Conservation (phyloP, 2,888 invertebrate genomes). For the Melipona bicolor region DNA sequence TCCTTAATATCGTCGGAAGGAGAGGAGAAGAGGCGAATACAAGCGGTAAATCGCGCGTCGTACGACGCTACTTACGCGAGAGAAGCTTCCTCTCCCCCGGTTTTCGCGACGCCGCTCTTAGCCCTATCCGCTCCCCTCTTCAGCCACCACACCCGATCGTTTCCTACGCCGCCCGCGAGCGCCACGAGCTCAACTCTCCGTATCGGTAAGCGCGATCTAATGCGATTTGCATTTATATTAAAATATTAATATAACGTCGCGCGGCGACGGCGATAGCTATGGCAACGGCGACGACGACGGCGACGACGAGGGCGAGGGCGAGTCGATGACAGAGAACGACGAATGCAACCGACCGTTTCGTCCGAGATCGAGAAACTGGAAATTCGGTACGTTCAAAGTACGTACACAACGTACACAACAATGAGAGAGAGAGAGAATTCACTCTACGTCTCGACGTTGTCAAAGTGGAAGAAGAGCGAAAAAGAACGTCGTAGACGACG, state of each 20-base stretch:
- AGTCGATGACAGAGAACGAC: slow-evolving; percentile 49
- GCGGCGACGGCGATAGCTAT: slow-evolving; percentile 22
- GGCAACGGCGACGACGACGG: slow-evolving; percentile 55
- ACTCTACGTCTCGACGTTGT: slow-evolving; percentile 6
- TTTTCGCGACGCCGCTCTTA: neutral
- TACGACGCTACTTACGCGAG: slow-evolving; percentile 63
- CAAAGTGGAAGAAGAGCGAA: slow-evolving; percentile 50
- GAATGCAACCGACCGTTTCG: neutral
- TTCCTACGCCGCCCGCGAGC: slow-evolving; percentile 18
- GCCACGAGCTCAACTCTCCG: slow-evolving; percentile 51
- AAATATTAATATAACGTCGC: slow-evolving; percentile 77
- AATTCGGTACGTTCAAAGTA: too few species aligned
- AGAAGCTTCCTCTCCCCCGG: neutral
- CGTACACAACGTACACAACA: too few species aligned
- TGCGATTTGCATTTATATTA: slow-evolving; percentile 82
- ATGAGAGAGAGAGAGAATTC: neutral
- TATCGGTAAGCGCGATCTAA: slow-evolving; percentile 78
- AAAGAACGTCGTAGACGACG: slow-evolving; percentile 39
- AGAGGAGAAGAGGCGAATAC: slow-evolving; percentile 31
- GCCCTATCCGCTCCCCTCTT: neutral
- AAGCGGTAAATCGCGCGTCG: slow-evolving; percentile 66
- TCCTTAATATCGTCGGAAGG: slow-evolving; percentile 59
- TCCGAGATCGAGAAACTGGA: neutral
- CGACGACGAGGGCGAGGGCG: neutral
- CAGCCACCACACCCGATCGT: slow-evolving; percentile 3